These are phyloP conservation scores for Petrocephalus zakoni DNA, from an alignment of 2,113 vertebrate species.

Conservation along the genomic window DNA sequence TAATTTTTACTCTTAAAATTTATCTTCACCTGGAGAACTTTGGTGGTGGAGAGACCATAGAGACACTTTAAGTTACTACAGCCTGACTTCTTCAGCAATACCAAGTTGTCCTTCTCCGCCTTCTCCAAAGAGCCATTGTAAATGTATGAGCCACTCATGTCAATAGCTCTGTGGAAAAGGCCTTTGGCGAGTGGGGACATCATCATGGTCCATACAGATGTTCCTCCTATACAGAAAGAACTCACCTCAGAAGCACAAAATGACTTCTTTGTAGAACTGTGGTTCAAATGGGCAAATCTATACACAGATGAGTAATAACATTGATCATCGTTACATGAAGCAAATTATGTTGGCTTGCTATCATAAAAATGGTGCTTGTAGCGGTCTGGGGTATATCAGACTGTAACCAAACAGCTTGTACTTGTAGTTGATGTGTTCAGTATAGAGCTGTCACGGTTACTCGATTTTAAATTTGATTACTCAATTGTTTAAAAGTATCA, in stretches of 20 bases:
- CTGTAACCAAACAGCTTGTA: neutral
- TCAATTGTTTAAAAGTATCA: no score
- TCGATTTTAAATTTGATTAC: no score
- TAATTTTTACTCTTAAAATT: neutral
- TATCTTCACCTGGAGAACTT: constrained; percentile 56
- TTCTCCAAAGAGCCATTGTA: constrained; percentile 47
- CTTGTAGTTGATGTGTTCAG: neutral
- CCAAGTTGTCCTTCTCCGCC: constrained; percentile 60
- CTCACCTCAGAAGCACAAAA: neutral
- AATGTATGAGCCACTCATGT: constrained; percentile 63
- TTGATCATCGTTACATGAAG: neutral
- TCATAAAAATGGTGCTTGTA: neutral
- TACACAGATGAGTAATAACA: neutral
- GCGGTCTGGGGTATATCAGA: neutral
- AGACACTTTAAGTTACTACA: constrained; percentile 57
- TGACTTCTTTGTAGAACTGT: neutral
- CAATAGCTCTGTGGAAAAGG: constrained; percentile 64
- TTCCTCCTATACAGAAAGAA: constrained; percentile 49
- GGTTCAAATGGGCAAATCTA: neutral
- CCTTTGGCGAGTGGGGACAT: constrained; percentile 60
- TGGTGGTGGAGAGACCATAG: constrained; percentile 36
- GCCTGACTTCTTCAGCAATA: constrained; percentile 54
- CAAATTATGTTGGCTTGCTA: neutral
- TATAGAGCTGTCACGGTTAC: no score
- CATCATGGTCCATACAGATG: constrained; percentile 62